These are phyloP conservation scores for Ametastegia equiseti DNA, from an alignment of 2,888 invertebrate species.

Conservation along the genomic window DNA sequence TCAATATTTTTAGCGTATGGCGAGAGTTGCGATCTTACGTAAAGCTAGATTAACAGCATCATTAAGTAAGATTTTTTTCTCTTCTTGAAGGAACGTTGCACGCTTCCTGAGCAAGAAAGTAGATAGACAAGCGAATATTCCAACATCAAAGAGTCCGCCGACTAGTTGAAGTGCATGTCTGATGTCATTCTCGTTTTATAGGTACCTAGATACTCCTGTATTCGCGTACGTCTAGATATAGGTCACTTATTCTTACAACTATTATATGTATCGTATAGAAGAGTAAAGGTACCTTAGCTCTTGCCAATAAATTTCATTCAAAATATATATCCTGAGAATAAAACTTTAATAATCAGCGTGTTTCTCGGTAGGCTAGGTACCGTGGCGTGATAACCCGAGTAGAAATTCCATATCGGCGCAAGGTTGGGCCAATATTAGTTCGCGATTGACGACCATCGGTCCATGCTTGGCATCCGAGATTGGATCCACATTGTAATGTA, in stretches of 20 bases:
- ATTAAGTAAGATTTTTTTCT: constrained; percentile 18
- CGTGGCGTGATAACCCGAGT: constrained; percentile 8
- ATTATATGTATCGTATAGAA: neutral
- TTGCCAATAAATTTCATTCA: constrained; percentile 7
- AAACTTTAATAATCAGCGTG: neutral
- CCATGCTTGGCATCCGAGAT: too few species aligned
- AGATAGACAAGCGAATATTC: constrained; percentile 39
- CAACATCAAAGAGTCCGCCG: constrained; percentile 57
- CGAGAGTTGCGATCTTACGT: constrained; percentile 11
- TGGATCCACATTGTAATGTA: too few species aligned
- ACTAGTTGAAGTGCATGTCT: constrained; percentile 48
- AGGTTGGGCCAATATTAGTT: too few species aligned
- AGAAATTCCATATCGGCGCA: too few species aligned
- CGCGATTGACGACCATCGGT: too few species aligned
- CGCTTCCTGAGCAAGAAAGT: constrained; percentile 32
- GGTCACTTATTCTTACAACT: constrained; percentile 50
- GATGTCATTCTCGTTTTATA: constrained; percentile 55
- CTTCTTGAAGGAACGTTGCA: neutral
- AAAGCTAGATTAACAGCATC: constrained; percentile 33
- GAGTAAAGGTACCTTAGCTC: neutral
- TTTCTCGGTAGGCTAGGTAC: neutral
- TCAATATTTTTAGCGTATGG: neutral
- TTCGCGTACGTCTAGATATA: constrained; percentile 50
- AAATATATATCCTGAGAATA: neutral
- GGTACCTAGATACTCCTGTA: neutral